Conservation (phyloP, 1,140 invertebrate species). For the Maniola jurtina region DNA sequence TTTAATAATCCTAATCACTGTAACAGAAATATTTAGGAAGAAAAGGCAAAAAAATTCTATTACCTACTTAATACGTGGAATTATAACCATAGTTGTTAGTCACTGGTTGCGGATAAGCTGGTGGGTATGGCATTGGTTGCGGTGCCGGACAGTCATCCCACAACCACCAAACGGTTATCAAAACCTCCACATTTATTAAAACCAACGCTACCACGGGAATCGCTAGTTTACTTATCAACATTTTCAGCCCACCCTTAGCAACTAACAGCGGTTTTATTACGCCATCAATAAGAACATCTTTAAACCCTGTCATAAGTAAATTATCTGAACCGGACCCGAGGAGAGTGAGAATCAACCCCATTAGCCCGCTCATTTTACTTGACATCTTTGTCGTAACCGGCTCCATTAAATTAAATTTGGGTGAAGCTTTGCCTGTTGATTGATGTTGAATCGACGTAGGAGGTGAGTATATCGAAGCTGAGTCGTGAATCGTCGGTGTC, state of each 20-base stretch:
- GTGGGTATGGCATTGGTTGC: not conserved
- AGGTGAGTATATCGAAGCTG: constrained; percentile 9
- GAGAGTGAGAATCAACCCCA: constrained; percentile 50
- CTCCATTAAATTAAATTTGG: constrained; percentile 42
- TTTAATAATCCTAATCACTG: too few species aligned
- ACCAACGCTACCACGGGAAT: constrained; percentile 60
- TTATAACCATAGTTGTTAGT: constrained; percentile 2
- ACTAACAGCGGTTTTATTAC: constrained; percentile 57
- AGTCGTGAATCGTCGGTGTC: constrained; percentile 19
- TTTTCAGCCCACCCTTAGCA: constrained; percentile 58
- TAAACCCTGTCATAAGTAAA: constrained; percentile 52
- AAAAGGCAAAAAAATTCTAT: too few species aligned
- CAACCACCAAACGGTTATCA: constrained; percentile 68
- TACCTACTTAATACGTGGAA: not conserved
- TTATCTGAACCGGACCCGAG: constrained; percentile 44
- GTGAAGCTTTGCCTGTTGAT: constrained; percentile 10
- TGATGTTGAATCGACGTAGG: constrained; percentile 17
- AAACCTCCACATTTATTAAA: constrained; percentile 65
- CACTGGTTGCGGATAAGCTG: constrained; percentile 1
- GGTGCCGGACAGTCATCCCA: constrained; percentile 61
- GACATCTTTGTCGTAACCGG: constrained; percentile 47
- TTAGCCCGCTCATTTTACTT: constrained; percentile 52
- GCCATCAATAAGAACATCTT: constrained; percentile 58
- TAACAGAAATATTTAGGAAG: too few species aligned
- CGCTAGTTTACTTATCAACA: constrained; percentile 59